These are phyloP conservation scores for Sprattus sprattus DNA, from an alignment of 2,113 vertebrate genomes.

Conservation along the genomic window DNA sequence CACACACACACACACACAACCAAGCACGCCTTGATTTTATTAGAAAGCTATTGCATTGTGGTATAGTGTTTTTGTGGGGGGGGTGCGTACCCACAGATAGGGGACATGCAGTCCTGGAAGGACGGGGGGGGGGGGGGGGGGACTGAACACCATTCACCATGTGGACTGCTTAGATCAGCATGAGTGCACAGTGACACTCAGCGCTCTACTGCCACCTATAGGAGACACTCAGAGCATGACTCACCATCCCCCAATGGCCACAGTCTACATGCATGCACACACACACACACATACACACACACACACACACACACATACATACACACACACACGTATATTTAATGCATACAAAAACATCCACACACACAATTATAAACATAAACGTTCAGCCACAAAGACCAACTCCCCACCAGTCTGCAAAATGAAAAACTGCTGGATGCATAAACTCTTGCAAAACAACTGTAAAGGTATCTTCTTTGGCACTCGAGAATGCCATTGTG, in stretches of 20 bases:
- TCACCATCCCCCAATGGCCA: neutral
- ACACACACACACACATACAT: constrained; percentile 2
- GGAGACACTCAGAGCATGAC: constrained; percentile 4
- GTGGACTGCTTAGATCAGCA: constrained; percentile 52
- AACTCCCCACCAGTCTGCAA: neutral
- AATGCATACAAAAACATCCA: neutral
- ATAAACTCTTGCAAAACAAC: neutral
- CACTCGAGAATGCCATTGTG: neutral
- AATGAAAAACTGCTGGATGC: neutral
- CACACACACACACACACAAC: neutral
- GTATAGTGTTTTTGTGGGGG: neutral
- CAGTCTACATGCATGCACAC: neutral
- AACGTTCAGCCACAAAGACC: neutral
- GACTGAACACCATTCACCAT: neutral
- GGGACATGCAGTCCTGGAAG: neutral
- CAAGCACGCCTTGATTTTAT: neutral
- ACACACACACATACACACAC: neutral
- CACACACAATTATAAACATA: neutral
- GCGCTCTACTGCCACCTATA: constrained; percentile 52
- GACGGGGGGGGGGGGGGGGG: neutral
- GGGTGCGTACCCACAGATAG: neutral
- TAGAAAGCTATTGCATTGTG: constrained; percentile 12
- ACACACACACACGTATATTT: neutral
- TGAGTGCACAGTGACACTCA: constrained; percentile 29
- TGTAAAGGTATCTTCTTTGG: neutral